Evolutionary conservation across 2,113 vertebrate species (phyloP), one percentile per base, ranked within the genome.

Genomic region (Gasterosteus nipponicus): DNA sequence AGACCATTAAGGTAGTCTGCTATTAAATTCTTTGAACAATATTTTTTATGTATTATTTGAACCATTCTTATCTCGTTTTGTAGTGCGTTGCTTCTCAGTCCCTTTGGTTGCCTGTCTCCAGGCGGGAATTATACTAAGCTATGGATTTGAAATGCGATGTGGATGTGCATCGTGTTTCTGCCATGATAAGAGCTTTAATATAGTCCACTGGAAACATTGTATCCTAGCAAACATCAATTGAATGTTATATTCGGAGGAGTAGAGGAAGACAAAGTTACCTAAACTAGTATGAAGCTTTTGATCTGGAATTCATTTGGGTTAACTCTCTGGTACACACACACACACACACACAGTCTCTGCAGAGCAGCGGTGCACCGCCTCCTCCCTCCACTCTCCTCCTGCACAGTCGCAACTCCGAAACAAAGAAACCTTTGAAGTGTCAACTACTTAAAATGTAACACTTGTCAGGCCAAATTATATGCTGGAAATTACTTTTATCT

Each of bases 1-100:
- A 94, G 83, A 93, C 88, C 2, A 95, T 97, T 81, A 95, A 96
- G 95, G 96, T 98, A 85, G 47, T 68, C 38, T 54, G 10, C 44
- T 72, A 16, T 56, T 77, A 33, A 26, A n/a, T 42, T 39, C 39
- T 47, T 44, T 5, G 3, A 69, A 41, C 11, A 10, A 31, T 68
- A 31, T 77, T 38, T 62, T 68, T 10, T 80, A 19, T 46, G 19
- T 68, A 18, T 49, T 57, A 57, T 57, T 57, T 53, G 14, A 29
- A 77, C 39, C 10, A 63, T 81, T 35, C 78, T 78, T 83, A 74
- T 74, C 41, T 70, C 4, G 56, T 71, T 35, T 58, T 67, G 15
- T 19, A 49, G 26, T 54, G 9, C 44, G 26, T 53, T 38, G n/a
- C 56, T 10, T 54, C 33, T 65, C 29, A 47, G 18, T 81, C 46